Evolutionary conservation across 2,888 invertebrate species (phyloP).

Genomic region (Eledona agricola): DNA sequence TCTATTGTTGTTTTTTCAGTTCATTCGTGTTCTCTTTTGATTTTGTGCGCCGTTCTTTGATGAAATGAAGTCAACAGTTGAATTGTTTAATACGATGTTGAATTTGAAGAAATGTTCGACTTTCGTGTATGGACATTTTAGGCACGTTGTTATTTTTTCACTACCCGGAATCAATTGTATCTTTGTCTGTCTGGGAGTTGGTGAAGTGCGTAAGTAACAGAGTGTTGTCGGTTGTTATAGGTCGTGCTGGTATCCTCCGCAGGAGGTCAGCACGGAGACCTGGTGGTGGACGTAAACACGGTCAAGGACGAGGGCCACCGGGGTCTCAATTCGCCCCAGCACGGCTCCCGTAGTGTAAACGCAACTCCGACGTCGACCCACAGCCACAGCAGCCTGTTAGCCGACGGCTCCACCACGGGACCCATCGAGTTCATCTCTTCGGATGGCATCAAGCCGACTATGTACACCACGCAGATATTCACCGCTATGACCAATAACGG

Average conservation of each 20-base stretch:
- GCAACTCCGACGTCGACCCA: slow-evolving; percentile 73
- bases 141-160: slow-evolving; percentile 3
- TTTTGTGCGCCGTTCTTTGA: no score
- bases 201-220: slow-evolving; percentile 23
- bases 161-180: no score
- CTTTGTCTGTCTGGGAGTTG: slow-evolving; percentile 7
- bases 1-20: no score
- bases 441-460: slow-evolving; percentile 66
- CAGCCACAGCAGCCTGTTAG: slow-evolving; percentile 69
- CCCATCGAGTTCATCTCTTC: slow-evolving; percentile 64
- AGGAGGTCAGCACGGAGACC: slow-evolving; percentile 58
- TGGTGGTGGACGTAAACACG: slow-evolving; percentile 65
- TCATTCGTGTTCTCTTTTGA: no score
- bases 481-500: slow-evolving; percentile 66
- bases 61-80: no score
- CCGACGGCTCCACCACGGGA: slow-evolving; percentile 63
- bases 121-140: no score
- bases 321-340: slow-evolving; percentile 71
- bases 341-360: slow-evolving; percentile 74
- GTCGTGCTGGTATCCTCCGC: slow-evolving; percentile 63
- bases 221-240: slow-evolving; percentile 57
- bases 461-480: slow-evolving; percentile 77
- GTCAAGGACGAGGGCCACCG: slow-evolving; percentile 69
- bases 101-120: no score
- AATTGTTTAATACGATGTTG: no score